Conservation (phyloP, 2,888 invertebrate species). For the Aricia artaxerxes region DNA sequence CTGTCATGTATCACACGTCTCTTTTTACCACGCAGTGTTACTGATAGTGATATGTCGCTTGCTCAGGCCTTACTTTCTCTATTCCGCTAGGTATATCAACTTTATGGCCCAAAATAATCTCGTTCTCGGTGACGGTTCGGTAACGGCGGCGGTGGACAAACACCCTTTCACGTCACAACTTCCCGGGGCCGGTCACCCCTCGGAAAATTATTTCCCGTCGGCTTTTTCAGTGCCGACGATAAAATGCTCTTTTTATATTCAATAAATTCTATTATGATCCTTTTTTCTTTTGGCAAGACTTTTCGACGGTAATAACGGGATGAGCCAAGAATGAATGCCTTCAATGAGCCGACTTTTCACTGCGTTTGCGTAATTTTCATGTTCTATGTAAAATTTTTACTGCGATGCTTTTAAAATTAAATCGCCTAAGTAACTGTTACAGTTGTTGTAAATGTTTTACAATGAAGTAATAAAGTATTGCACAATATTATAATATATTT, state of each 20-base stretch:
- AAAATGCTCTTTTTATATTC: slow-evolving; percentile 66
- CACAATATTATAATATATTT: no score
- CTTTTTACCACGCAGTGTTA: no score
- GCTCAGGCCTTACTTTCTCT: no score
- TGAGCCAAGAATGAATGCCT: slow-evolving; percentile 69
- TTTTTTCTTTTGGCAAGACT: slow-evolving; percentile 65
- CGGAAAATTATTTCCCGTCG: slow-evolving; percentile 71
- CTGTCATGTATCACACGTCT: no score
- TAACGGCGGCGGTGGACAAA: no score
- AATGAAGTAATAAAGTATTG: no score
- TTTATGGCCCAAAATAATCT: no score
- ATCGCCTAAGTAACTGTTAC: background rate
- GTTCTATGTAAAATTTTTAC: slow-evolving; percentile 4
- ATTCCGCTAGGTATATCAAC: no score
- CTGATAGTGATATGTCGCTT: no score
- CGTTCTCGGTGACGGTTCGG: no score
- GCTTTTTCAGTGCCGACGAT: slow-evolving; percentile 62
- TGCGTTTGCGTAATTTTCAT: slow-evolving; percentile 41
- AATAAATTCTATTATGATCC: slow-evolving; percentile 74
- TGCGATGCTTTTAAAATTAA: background rate
- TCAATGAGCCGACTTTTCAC: slow-evolving; percentile 65
- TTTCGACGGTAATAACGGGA: slow-evolving; percentile 66
- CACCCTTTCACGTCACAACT: slow-evolving; percentile 48
- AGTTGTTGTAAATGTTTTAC: no score
- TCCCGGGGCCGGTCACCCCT: slow-evolving; percentile 71